Evolutionary conservation across 2,888 invertebrate genomes (phyloP), one percentile per base, ranked within the genome.

Genomic region (Gymnocheta viridis): DNA sequence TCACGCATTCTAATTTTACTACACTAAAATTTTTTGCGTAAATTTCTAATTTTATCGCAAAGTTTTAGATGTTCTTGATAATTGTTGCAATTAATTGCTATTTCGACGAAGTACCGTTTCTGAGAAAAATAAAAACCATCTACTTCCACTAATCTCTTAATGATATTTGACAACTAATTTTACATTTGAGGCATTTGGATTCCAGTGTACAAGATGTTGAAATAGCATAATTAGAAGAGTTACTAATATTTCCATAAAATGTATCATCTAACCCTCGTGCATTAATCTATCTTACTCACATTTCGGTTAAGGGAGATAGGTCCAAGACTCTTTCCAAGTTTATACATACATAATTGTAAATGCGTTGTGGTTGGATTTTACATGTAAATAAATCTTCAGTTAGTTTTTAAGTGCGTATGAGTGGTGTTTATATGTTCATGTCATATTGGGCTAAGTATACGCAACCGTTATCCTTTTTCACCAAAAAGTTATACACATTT

Each of bases 371-470:
- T 72, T 49, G 24, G 2, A 22, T 56, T 35, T 56, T 66, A 3
- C 35, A 49, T 44, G n/a, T 44, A 4, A 24, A n/a, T 58, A 17
- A 35, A 24, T 27, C 9, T 14, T 41, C 7, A 29, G 6, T 24
- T 1, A 47, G 32, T 67, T 19, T 35, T 19, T 47, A 54, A 17
- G 27, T 66, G 51, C 35, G 35, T 51, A 35, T 60, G 60, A 14
- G 35, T 60, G 22, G 19, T n/a, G 38, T 62, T 22, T 41, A 4
- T 51, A 51, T 51, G 54, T 54, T 24, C 14, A 27, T 54, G 41
- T 56, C 22, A 41, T 56, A 47, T 73, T 69, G 49, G n/a, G 56
- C 73, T 69, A 81, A 82, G 38, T 69, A 47, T 74, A 62, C 56
- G 47, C 81, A 81, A 29, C 67, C 73, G 38, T 74, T 64, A 35